Conservation (phyloP, 92 coral and sea anemone species). For the Porites rus region DNA sequence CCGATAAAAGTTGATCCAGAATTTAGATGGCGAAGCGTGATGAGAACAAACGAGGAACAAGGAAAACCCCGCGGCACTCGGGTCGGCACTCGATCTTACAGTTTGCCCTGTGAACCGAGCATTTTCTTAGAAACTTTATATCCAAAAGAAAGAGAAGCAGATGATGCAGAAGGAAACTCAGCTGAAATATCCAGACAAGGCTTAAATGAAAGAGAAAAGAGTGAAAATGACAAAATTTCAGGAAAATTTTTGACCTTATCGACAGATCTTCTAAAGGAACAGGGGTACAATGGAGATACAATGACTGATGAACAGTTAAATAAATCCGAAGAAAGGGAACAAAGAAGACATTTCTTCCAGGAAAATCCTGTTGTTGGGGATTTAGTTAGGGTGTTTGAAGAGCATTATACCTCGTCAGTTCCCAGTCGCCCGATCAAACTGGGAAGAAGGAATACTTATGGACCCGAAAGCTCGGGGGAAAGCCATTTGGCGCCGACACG, state of each 20-base stretch:
- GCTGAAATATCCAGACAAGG: not conserved
- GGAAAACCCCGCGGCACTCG: slow-evolving; percentile 37
- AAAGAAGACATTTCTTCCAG: slow-evolving; percentile 23
- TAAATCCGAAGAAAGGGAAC: slow-evolving; percentile 8
- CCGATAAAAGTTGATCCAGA: slow-evolving; percentile 68
- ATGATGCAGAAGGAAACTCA: not conserved
- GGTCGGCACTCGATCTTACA: not conserved
- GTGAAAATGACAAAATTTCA: not conserved
- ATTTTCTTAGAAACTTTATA: not conserved
- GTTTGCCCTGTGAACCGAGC: slow-evolving; percentile 24
- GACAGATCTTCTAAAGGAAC: not conserved
- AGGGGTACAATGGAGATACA: not conserved
- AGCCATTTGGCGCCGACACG: not conserved
- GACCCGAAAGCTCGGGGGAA: slow-evolving; percentile 5
- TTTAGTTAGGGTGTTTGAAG: slow-evolving; percentile 25
- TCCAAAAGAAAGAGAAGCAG: not conserved
- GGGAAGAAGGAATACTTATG: not conserved
- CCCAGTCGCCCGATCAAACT: slow-evolving; percentile 9
- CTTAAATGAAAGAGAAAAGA: not conserved
- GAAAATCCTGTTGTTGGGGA: slow-evolving; percentile 38
- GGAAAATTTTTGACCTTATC: slow-evolving; percentile 3
- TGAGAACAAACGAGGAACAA: not conserved
- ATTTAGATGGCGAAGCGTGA: slow-evolving; percentile 2
- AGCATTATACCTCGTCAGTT: slow-evolving; percentile 29
- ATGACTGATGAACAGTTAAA: not conserved